Percentiles rank a stretch among this genome's conserved stretches.
These are phyloP conservation scores for Phrynocephalus guinanensis DNA, from an alignment of 2,797 vertebrate genomes.

Conservation along the genomic window DNA sequence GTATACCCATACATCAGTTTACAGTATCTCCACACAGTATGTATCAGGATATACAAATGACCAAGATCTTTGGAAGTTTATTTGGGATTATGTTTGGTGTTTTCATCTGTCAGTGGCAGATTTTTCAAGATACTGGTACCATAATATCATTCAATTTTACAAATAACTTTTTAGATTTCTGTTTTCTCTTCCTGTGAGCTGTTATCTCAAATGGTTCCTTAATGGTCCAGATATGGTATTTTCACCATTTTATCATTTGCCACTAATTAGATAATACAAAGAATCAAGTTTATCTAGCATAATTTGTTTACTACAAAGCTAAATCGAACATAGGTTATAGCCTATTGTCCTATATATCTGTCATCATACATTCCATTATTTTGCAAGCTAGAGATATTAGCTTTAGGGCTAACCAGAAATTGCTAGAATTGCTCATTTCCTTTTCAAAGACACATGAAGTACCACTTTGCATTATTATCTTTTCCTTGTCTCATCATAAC, in stretches of 20 bases:
- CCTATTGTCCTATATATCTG: conserved; percentile 18
- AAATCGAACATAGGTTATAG: conserved; percentile 37
- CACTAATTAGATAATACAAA: conserved; percentile 37
- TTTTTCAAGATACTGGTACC: background rate
- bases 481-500: conserved; percentile 29
- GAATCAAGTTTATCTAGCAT: conserved; percentile 28
- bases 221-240: conserved; percentile 8
- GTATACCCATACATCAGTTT: background rate
- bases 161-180: background rate
- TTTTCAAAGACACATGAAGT: conserved; percentile 24
- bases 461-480: conserved; percentile 26
- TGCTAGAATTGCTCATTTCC: conserved; percentile 41
- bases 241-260: conserved; percentile 19
- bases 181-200: conserved; percentile 3
- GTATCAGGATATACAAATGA: background rate
- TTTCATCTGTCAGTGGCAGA: background rate
- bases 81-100: background rate
- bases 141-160: background rate
- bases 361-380: background rate
- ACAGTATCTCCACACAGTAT: background rate
- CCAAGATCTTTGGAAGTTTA: background rate
- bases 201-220: conserved; percentile 21
- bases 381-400: conserved; percentile 34
- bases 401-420: conserved; percentile 1
- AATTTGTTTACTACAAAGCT: background rate